Evolutionary conservation across 2,797 vertebrate species (phyloP).

Genomic region (Poecilia velifera): DNA sequence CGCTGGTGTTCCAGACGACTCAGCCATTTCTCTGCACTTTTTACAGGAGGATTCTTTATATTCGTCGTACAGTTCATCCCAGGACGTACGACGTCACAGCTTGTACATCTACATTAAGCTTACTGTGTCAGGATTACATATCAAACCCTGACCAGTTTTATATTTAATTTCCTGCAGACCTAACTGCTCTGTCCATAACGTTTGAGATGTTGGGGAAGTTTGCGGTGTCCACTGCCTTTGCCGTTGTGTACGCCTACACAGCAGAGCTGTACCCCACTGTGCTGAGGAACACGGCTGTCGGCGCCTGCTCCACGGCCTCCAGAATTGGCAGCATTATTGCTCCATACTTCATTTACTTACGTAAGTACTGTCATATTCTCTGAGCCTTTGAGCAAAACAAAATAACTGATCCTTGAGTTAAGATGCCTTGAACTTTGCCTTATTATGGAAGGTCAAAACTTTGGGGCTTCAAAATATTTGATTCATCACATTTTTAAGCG

Average conservation of each 20-base stretch:
- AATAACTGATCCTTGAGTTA: background rate
- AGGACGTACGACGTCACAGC: too few species aligned
- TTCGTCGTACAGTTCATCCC: too few species aligned
- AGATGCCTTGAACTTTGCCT: background rate
- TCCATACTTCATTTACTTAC: conserved; percentile 90
- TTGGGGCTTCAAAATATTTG: background rate
- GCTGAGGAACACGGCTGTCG: conserved; percentile 90
- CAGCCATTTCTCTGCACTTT: too few species aligned
- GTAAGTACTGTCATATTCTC: conserved; percentile 69
- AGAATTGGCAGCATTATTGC: conserved; percentile 89
- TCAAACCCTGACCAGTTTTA: too few species aligned
- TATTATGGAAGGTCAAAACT: background rate
- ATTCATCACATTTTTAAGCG: background rate
- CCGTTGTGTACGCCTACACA: conserved; percentile 90
- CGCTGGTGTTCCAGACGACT: too few species aligned
- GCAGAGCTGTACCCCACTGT: conserved; percentile 93
- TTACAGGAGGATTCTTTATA: too few species aligned
- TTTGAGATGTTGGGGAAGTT: too few species aligned
- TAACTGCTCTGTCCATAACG: too few species aligned
- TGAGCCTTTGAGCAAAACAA: background rate
- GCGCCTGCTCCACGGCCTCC: conserved; percentile 89
- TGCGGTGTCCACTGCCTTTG: too few species aligned
- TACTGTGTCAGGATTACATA: too few species aligned
- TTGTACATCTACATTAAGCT: too few species aligned
- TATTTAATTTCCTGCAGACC: too few species aligned